Base-by-base conservation (phyloP, 1,140 invertebrate genomes). In the Pachypsylla venusta region DNA sequence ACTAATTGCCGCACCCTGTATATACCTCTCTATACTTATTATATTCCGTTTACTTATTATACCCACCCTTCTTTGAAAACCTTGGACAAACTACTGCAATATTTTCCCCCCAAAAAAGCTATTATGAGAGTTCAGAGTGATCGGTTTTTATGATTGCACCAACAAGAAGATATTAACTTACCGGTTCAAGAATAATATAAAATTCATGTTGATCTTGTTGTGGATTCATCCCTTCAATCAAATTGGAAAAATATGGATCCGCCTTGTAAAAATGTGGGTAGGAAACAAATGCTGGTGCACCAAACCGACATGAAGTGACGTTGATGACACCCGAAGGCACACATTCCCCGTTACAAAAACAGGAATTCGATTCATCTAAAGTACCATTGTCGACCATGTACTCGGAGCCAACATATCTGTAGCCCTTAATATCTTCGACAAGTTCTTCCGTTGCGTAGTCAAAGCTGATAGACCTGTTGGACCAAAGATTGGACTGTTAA, bases 331-430 rank as follows among this genome's bases (percentile, higher is more conserved):
- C 85, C 1, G 76, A 75, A 5, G 83, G 85, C 1, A 73, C 73
- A 66, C 84, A 87, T 60, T 81, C 75, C 0, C 83, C 84, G 54
- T 78, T 77, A 65, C 84, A 87, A 68, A 76, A 87, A 64, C 85
- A 89, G 1, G 76, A 65, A 66, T 87, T 86, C 20, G 79, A 75
- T 0, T 77, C 70, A 35, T 78, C 74, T 1, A 73, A 64, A 14
- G 80, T 75, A 1, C 77, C 64, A 42, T 77, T 77, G 14, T 69
- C 68, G 0, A 76, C 56, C 0, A 71, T 69, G 35, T 73, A 70
- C 7, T 68, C 66, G 20, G 70, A 71, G 0, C 74, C 42, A 0
- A 63, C 56, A 59, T 68, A 76, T 19, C 69, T 68, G 53, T 74
- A 72, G 7, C 70, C 73, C 7, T 26, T 2, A 10, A 57, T 20